Evolutionary conservation across 2,113 vertebrate species (phyloP), one percentile per base, ranked within the genome.

Genomic region (Corythoichthys intestinalis): DNA sequence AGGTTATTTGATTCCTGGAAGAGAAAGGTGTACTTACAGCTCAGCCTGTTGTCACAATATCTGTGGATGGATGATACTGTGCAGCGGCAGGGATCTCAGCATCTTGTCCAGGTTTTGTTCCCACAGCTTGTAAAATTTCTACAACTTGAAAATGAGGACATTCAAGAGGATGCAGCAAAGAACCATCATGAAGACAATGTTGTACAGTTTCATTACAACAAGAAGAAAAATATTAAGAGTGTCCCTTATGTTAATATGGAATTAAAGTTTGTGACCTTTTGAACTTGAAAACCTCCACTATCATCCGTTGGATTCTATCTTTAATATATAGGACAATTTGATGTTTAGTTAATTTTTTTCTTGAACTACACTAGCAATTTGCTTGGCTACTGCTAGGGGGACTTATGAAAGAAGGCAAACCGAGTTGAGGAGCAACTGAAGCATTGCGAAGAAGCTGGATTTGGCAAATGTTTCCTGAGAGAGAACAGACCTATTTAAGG

Each of bases 31-130:
- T 77, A 28, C 20, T 28, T 28, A 28, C 20, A 28, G 65, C n/a
- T 71, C 53, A 76, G 14, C 64, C 37, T 68, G 60, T 80, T 82
- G 67, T 83, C 73, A 79, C 81, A 80, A 76, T 73, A 58, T 81
- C 78, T 67, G 20, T 70, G 65, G 61, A 69, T 78, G 49, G 8
- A 71, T 73, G 28, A 37, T 61, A 73, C 80, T 84, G 76, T 84
- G 70, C 71, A 84, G 79, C 85, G 78, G 73, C 60, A 38, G 8
- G 60, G 13, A 59, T 79, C 69, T 72, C 48, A 39, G 39, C 46
- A 74, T 81, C 58, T 56, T 82, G 77, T 76, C 66, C 56, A 71
- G 65, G 57, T 75, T 81, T 64, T 67, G 59, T 81, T 66, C 0
- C 1, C 69, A 20, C 69, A 77, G 53, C 37, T 44, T 66, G 66